Evolutionary conservation across 2,797 vertebrate species (phyloP), one percentile per base, ranked within the genome.

Genomic region (Xyrichtys novacula): DNA sequence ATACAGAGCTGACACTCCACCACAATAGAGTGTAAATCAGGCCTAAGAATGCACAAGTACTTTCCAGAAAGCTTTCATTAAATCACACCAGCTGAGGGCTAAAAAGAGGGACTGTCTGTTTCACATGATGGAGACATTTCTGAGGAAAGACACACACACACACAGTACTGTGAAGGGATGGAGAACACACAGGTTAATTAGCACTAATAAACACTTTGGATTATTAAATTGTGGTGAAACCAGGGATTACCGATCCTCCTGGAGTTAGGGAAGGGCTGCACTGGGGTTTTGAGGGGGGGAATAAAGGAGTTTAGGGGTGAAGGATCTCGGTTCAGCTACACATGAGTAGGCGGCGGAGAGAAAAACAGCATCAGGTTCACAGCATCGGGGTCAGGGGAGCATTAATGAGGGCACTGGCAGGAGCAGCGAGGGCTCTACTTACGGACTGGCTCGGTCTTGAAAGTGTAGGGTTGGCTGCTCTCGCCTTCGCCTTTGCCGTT

Each of bases 401-500:
- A 26, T 46, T 65, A 17, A 36, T 55, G 28, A 25, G 39, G 49
- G 57, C 36, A 25, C 42, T 48, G 65, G 49, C 3, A 29, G 1
- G 12, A 64, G 49, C 20, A n/a, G 60, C 0, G 26, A 25, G 44
- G 28, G 53, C 6, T 5, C 17, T 88, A 99, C 97, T 98, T 97
- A 99, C 98, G 97, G 83, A 99, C 95, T 91, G 97, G 97, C 67
- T 97, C 93, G 0, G 97, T 99, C 92, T 95, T 96, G 94, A 98
- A 99, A 65, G 89, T 90, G 0, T 88, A 91, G 11, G 87, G 62
- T 0, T 74, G 4, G 72, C 96, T 96, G 76, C 94, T 95, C 89
- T 99, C 98, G 0, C 97, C 96, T 68, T 96, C 92, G 0, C 98
- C 98, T 81, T 99, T 99, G 85, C 98, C 98, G 0, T 99, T 99